A percentile compares a stretch with the other conserved stretches of the same genome.
Conservation (phyloP, 2,113 vertebrate genomes). For the Lophura nycthemera region DNA sequence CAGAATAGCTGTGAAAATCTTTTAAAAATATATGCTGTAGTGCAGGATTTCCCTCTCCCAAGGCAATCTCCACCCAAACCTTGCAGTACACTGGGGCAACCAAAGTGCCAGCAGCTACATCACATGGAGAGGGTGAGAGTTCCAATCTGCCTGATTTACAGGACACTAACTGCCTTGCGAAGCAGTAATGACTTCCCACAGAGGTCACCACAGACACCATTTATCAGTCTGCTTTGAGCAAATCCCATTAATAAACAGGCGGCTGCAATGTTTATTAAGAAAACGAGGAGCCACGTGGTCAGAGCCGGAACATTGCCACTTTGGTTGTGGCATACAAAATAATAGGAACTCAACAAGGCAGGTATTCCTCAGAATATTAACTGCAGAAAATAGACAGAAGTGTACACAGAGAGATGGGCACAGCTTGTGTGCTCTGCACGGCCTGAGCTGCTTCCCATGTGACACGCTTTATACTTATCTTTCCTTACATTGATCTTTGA, state of each 20-base stretch:
- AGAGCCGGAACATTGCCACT: not conserved
- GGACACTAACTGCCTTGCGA: not conserved
- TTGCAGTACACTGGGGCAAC: not conserved
- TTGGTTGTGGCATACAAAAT: not conserved
- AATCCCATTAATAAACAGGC: constrained; percentile 45
- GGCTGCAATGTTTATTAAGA: constrained; percentile 34
- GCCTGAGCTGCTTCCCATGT: not conserved
- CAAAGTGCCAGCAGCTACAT: not conserved
- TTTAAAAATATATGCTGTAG: not conserved
- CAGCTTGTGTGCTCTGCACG: not conserved
- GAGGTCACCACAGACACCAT: constrained; percentile 46
- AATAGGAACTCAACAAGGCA: not conserved
- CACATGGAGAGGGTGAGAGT: not conserved
- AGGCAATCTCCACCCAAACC: not conserved
- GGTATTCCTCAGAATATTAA: not conserved
- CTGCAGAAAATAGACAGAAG: not conserved
- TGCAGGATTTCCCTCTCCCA: not conserved
- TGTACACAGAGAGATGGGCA: not conserved
- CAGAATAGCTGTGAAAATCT: not conserved
- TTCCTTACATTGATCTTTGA: constrained; percentile 21
- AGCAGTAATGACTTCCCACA: constrained; percentile 27
- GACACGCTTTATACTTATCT: constrained; percentile 25
- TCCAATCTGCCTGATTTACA: constrained; percentile 42
- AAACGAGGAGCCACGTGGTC: constrained; percentile 3
- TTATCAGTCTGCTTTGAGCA: constrained; percentile 46